Conservation (phyloP, 2,113 vertebrate genomes). For the Prolemur simus region DNA sequence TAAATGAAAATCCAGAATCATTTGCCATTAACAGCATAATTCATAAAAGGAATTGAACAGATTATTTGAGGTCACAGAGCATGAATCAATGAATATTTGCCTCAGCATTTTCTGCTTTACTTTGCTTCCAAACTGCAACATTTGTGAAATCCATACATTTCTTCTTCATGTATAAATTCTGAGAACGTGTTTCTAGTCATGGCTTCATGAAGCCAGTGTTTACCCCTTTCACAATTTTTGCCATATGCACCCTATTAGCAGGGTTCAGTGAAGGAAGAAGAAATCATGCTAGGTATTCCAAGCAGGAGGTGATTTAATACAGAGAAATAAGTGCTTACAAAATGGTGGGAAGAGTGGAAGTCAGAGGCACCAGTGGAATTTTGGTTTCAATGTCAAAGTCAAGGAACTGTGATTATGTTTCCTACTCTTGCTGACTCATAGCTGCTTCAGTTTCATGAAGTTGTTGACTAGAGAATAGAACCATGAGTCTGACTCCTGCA, state of each 20-base stretch:
- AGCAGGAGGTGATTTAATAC: not conserved
- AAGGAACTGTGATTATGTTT: not conserved
- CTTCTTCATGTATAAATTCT: not conserved
- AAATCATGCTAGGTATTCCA: not conserved
- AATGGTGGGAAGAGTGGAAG: not conserved
- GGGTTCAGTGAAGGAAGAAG: not conserved
- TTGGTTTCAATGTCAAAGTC: not conserved
- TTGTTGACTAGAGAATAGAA: not conserved
- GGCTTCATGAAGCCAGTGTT: not conserved
- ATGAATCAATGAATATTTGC: not conserved
- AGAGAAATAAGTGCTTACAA: not conserved
- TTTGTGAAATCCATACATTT: conserved; percentile 29
- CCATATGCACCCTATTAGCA: not conserved
- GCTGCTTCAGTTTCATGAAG: not conserved
- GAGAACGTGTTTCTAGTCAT: not conserved
- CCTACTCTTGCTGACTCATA: not conserved
- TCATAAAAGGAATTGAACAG: conserved; percentile 8
- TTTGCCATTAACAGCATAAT: not conserved
- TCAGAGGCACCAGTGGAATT: not conserved
- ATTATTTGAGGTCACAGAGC: not conserved
- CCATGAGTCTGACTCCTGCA: not conserved
- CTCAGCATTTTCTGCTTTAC: not conserved
- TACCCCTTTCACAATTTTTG: not conserved
- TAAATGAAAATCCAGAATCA: conserved; percentile 5
- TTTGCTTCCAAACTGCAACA: not conserved